These are phyloP conservation scores for Drosophila seguyi DNA, from an alignment of 1,140 invertebrate genomes.

Conservation along the genomic window DNA sequence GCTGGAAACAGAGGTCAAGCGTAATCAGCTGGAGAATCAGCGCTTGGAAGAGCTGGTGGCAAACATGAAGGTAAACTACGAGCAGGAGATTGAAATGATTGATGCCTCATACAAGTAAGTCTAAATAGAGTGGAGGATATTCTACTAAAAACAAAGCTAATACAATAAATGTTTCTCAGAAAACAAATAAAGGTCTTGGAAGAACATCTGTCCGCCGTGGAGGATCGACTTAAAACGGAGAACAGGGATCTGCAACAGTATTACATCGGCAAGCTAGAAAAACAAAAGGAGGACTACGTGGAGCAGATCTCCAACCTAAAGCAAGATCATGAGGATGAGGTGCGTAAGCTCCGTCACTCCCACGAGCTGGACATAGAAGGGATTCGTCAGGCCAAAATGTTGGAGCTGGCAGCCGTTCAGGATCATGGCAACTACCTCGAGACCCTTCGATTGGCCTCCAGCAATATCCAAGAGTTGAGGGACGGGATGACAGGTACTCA, in stretches of 20 bases:
- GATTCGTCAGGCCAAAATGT: conserved; percentile 84
- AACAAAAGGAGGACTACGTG: conserved; percentile 81
- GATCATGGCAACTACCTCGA: conserved; percentile 85
- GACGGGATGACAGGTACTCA: conserved; percentile 74
- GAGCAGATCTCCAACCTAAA: conserved; percentile 80
- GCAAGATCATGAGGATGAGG: conserved; percentile 83
- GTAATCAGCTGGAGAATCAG: conserved; percentile 85
- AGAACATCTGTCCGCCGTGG: conserved; percentile 82
- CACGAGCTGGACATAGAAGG: conserved; percentile 85
- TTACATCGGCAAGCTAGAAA: conserved; percentile 78
- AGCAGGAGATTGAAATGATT: conserved; percentile 86
- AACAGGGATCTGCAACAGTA: conserved; percentile 71
- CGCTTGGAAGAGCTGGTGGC: conserved; percentile 79
- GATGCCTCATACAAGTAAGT: conserved; percentile 86
- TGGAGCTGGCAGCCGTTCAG: conserved; percentile 82
- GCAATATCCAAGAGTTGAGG: conserved; percentile 77
- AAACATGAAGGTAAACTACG: conserved; percentile 81
- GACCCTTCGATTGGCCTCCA: conserved; percentile 84
- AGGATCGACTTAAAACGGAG: conserved; percentile 85
- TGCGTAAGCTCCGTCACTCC: conserved; percentile 82
- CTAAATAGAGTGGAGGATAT: not conserved
- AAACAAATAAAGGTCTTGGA: conserved; percentile 86
- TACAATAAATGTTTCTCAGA: conserved; percentile 44
- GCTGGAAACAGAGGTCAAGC: conserved; percentile 81
- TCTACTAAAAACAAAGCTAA: too few relatives aligned